These are phyloP conservation scores for Pterois miles DNA, from an alignment of 2,797 vertebrate genomes.

Conservation along the genomic window DNA sequence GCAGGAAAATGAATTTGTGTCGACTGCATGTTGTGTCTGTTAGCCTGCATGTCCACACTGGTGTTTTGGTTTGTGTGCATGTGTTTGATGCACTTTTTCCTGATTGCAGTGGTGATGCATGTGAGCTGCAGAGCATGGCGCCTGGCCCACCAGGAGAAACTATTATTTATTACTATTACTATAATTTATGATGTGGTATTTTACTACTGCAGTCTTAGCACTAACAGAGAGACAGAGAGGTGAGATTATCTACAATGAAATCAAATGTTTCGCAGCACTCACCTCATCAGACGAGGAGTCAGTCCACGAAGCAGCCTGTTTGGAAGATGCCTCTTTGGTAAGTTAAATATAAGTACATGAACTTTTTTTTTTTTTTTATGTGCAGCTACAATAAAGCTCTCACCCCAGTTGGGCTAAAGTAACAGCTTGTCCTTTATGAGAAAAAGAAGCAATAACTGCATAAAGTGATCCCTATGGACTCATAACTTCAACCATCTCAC, in stretches of 20 bases:
- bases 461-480: neutral
- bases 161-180: no score
- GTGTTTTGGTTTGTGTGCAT: neutral
- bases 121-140: conserved; percentile 2
- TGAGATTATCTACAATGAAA: conserved; percentile 51
- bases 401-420: neutral
- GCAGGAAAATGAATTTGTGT: neutral
- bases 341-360: conserved; percentile 10
- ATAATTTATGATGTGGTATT: conserved; percentile 57
- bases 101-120: conserved; percentile 33
- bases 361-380: neutral
- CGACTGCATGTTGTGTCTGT: neutral
- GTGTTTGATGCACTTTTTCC: conserved; percentile 27
- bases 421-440: conserved; percentile 3
- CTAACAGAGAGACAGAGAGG: conserved; percentile 21
- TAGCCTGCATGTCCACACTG: neutral
- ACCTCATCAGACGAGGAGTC: conserved; percentile 16
- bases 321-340: neutral
- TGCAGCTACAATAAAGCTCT: conserved; percentile 4
- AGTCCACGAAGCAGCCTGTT: neutral
- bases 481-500: neutral
- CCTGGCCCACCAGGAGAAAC: neutral
- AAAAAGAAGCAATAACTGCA: neutral
- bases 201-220: conserved; percentile 29
- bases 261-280: conserved; percentile 32